Percentiles rank a stretch among this genome's conserved stretches.
Conservation (phyloP, 2,797 vertebrate species). For the Potorous gilbertii region DNA sequence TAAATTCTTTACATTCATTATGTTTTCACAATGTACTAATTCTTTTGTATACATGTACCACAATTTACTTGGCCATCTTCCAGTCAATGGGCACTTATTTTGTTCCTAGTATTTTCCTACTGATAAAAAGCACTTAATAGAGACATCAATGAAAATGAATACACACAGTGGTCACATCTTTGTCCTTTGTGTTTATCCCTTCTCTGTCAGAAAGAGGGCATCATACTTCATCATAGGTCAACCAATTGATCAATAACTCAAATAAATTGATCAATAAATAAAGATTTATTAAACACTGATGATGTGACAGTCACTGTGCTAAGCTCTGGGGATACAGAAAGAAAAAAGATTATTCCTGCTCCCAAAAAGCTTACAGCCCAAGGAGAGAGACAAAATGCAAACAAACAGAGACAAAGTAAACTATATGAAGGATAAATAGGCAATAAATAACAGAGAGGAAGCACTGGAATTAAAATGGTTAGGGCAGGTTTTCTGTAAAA, state of each 20-base stretch:
- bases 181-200: too few relatives aligned
- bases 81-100: not conserved
- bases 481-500: not conserved
- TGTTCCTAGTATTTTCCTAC: too few relatives aligned
- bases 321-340: not conserved
- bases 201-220: too few relatives aligned
- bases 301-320: not conserved
- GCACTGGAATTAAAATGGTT: not conserved
- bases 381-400: not conserved
- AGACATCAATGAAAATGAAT: too few relatives aligned
- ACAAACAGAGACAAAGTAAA: not conserved
- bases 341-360: not conserved
- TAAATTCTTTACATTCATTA: too few relatives aligned
- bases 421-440: not conserved
- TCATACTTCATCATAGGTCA: too few relatives aligned
- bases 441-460: not conserved
- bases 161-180: too few relatives aligned
- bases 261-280: too few relatives aligned
- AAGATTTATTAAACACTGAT: not conserved
- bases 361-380: not conserved
- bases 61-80: not conserved
- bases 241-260: too few relatives aligned
- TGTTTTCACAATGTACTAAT: too few relatives aligned
- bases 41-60: too few relatives aligned
- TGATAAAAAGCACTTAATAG: too few relatives aligned